phyloP scores from a whole-genome alignment of 2,797 vertebrate genomes.

The Ispidina picta region DNA sequence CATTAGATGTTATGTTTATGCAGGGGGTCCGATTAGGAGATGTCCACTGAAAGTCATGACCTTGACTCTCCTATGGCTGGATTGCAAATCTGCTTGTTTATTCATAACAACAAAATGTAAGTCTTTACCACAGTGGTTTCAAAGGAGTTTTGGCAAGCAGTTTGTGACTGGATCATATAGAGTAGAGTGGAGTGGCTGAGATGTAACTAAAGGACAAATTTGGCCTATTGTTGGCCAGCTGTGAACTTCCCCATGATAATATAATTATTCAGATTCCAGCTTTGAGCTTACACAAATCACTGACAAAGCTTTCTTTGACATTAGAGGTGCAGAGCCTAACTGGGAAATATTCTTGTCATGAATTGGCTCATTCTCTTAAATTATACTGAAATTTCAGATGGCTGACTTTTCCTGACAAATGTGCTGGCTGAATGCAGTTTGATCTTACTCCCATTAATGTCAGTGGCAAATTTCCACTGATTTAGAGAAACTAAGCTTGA shows the following conservation, averaged over 20 bases:
- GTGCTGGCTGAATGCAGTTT: conserved; percentile 42
- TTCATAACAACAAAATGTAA: background rate
- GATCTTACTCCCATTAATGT: conserved; percentile 65
- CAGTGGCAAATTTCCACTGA: conserved; percentile 67
- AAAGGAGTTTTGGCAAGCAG: conserved; percentile 17
- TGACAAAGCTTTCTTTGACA: conserved; percentile 42
- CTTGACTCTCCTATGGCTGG: conserved; percentile 3
- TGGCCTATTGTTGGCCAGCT: background rate
- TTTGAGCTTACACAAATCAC: conserved; percentile 36
- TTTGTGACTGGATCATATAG: background rate
- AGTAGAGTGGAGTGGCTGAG: background rate
- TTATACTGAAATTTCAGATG: conserved; percentile 47
- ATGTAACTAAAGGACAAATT: conserved; percentile 24
- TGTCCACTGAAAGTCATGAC: conserved; percentile 27
- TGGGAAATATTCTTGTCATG: conserved; percentile 21
- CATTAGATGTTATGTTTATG: background rate
- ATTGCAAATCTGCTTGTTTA: conserved; percentile 9
- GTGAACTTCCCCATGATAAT: background rate
- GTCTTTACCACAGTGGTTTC: background rate
- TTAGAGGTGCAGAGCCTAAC: conserved; percentile 19
- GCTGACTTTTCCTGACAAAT: conserved; percentile 57
- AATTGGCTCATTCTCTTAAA: conserved; percentile 61
- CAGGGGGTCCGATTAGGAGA: background rate
- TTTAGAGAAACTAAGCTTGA: conserved; percentile 57
- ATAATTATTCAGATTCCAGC: conserved; percentile 39